Percentiles rank a stretch among this genome's conserved stretches.
Conservation (phyloP, 2,888 invertebrate genomes). For the Acheta domesticus region DNA sequence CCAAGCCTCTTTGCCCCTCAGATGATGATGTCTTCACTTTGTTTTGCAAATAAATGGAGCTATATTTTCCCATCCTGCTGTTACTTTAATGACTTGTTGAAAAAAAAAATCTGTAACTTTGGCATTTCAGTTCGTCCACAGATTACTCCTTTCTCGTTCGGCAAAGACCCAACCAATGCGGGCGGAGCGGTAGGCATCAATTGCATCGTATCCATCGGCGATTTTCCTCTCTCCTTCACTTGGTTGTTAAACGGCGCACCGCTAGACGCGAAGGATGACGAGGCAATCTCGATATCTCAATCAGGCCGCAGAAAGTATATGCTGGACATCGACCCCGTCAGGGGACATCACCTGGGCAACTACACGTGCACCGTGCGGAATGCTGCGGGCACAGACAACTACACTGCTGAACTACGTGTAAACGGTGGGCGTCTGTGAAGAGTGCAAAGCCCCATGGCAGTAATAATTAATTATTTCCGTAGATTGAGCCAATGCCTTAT, state of each 20-base stretch:
- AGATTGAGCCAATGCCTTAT: no score
- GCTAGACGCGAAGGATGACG: slow-evolving; percentile 52
- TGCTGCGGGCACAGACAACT: slow-evolving; percentile 59
- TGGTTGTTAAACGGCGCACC: slow-evolving; percentile 48
- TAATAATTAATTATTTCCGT: no score
- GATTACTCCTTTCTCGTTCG: slow-evolving; percentile 69
- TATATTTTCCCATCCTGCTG: no score
- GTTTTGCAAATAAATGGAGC: no score
- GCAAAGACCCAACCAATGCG: slow-evolving; percentile 71
- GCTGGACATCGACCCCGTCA: slow-evolving; percentile 60
- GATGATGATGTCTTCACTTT: no score
- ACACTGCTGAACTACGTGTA: slow-evolving; percentile 66
- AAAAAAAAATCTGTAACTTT: no score
- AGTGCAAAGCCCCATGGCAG: no score
- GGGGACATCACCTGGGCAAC: slow-evolving; percentile 59
- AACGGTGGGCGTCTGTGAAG: slow-evolving; percentile 54
- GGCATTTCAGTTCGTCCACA: slow-evolving; percentile 59
- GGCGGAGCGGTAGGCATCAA: slow-evolving; percentile 71
- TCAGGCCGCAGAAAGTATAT: slow-evolving; percentile 62
- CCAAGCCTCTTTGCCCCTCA: no score
- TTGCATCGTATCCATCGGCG: slow-evolving; percentile 72
- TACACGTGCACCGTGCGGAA: slow-evolving; percentile 63
- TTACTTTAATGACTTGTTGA: no score
- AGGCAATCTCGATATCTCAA: slow-evolving; percentile 50
- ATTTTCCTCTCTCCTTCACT: slow-evolving; percentile 60